Conservation (phyloP, 2,113 vertebrate species). For the Pomatorhinus ruficollis region DNA sequence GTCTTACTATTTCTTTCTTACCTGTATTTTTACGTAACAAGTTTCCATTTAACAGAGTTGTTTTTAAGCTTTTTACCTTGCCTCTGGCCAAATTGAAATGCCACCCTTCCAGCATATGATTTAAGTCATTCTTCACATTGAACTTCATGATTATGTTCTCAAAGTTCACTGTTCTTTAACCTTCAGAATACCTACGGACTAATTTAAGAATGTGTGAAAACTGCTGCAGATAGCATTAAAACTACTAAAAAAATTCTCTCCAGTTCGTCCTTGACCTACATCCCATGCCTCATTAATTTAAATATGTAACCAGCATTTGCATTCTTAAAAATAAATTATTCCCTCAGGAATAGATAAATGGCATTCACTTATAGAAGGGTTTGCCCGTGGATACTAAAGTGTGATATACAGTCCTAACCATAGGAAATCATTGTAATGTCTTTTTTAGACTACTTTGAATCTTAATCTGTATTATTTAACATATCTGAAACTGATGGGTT, state of each 20-base stretch:
- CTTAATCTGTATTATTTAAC: neutral
- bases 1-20: neutral
- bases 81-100: slow-evolving; percentile 19
- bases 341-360: neutral
- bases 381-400: neutral
- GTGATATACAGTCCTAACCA: neutral
- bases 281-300: slow-evolving; percentile 16
- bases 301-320: slow-evolving; percentile 14
- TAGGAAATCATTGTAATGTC: neutral
- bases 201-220: slow-evolving; percentile 16
- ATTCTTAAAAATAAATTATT: slow-evolving; percentile 22
- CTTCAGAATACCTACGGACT: neutral
- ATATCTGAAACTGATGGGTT: neutral
- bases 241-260: neutral
- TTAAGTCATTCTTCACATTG: slow-evolving; percentile 6
- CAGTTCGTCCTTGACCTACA: neutral
- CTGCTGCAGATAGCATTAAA: slow-evolving; percentile 10
- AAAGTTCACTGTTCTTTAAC: slow-evolving; percentile 37
- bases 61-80: neutral
- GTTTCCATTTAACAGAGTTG: neutral
- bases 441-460: neutral
- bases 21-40: neutral
- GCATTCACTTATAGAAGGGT: neutral
- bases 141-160: neutral
- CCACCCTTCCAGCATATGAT: neutral